Evolutionary conservation across 2,113 vertebrate species (phyloP), one percentile per base, ranked within the genome.

Genomic region (Brachypteracias leptosomus): DNA sequence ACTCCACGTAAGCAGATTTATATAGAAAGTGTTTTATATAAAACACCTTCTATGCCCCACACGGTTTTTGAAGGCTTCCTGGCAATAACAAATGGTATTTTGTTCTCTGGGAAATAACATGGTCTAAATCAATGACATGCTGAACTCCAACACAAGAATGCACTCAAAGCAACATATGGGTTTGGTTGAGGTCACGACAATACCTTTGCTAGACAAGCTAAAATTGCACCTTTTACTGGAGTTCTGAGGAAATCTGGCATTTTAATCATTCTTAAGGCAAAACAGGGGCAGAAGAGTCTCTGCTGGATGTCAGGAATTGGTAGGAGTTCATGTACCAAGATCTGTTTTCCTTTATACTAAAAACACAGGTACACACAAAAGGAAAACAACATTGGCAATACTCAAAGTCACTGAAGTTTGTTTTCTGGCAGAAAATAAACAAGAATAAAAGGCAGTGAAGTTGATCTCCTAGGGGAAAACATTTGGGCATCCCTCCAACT

Each of bases 21-120:
- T 54, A 82, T 35, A 94, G 55, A 94, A 85, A 58, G 20, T 61
- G 5, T 26, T 94, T 89, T 58, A 93, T 80, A 90, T 74, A 94
- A 94, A 95, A 90, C 79, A 95, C 72, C 67, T 91, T 94, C 51
- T 58, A 76, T 62, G 66, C 74, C n/a, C 44, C 76, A 68, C 35
- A 90, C 6, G 8, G 40, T 62, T 90, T 93, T 94, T 81, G 55
- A 89, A 31, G 65, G 54, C 61, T 94, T 93, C 70, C 73, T 90
- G 88, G 70, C 78, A 93, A 80, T 88, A 95, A 95, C 20, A 93
- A 96, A 94, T 40, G 63, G 78, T 35, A 77, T 95, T 87, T 85
- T 81, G 58, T 89, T 86, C 70, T 73, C 54, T 71, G 75, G 35
- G 72, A 96, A 96, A 87, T 93, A 94, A 85, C 33, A 65, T 6